Conservation (phyloP, 2,113 vertebrate species). For the Nettapus auritus region DNA sequence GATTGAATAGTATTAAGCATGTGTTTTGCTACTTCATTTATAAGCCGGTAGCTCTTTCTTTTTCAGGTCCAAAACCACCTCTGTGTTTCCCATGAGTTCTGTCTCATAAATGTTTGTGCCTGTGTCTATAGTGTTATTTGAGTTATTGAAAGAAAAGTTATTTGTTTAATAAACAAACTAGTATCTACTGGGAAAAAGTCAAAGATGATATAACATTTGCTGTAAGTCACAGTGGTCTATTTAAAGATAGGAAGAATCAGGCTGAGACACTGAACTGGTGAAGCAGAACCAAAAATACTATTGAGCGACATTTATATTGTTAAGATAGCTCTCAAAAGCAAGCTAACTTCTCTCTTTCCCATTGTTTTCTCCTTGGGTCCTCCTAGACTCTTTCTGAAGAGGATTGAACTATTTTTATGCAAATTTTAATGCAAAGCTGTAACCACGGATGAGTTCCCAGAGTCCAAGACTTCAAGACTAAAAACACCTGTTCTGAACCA, state of each 20-base stretch:
- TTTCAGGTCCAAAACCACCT: not conserved
- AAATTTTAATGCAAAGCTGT: constrained; percentile 28
- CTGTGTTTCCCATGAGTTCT: not conserved
- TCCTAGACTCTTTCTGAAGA: not conserved
- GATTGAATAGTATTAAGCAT: not conserved
- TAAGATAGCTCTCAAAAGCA: not conserved
- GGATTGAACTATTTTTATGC: not conserved
- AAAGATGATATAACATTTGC: not conserved
- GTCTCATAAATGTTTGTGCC: not conserved
- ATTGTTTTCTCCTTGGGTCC: not conserved
- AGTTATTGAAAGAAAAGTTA: not conserved
- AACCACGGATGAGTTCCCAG: constrained; percentile 1
- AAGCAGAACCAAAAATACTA: not conserved
- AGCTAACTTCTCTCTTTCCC: not conserved
- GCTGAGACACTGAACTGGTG: not conserved
- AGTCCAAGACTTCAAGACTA: not conserved
- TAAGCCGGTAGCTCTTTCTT: not conserved
- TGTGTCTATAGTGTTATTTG: not conserved
- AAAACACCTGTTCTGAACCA: not conserved
- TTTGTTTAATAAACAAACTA: not conserved
- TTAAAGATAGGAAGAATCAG: not conserved
- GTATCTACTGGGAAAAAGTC: not conserved
- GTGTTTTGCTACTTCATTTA: not conserved
- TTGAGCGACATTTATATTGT: not conserved
- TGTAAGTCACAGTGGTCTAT: not conserved